Evolutionary conservation across 2,797 vertebrate species (phyloP), one percentile per base, ranked within the genome.

Genomic region (Aselliscus stoliczkanus): DNA sequence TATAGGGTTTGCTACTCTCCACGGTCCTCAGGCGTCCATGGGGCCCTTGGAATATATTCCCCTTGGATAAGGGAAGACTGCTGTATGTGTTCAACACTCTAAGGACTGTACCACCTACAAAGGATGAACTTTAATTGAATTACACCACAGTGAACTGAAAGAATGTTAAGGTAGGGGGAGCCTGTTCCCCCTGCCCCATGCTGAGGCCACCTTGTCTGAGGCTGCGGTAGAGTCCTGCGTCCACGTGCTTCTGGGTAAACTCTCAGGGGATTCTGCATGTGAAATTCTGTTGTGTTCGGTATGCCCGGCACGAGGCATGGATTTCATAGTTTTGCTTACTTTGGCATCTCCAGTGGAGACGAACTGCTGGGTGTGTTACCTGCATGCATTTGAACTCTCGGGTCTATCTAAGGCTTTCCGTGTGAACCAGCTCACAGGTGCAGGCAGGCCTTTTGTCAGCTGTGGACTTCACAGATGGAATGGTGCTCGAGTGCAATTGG

Each of bases 371-470:
- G 2, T 67, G 72, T 54, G 39, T 44, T 54, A 52, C 73, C 9
- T 2, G 17, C 54, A 0, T 14, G 29, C 7, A 34, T 52, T 58
- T 11, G 58, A 58, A 58, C 58, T 27, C 2, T 0, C 42, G 37
- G 14, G 29, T n/a, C 76, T 82, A 58, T 93, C 60, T 42, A n/a
- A 79, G 72, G 56, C 47, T 90, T 82, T 82, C 44, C 54, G 23
- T 7, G 15, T 52, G 47, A 89, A 65, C 29, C 37, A 4, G 52
- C 31, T 54, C 96, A 58, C 81, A 69, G 92, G 67, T 79, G 90
- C 58, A 50, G 58, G 39, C 23, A 13, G 25, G 50, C 60, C 90
- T 76, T 81, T 44, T 15, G 42, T 88, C 50, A 69, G 13, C 72
- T 1, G 2, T 42, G 92, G 88, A 67, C 14, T 34, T 39, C 42